These are phyloP conservation scores for Eunapius fragilis DNA, from an alignment of 37 sponge, comb jelly and placozoan species.

Conservation along the genomic window DNA sequence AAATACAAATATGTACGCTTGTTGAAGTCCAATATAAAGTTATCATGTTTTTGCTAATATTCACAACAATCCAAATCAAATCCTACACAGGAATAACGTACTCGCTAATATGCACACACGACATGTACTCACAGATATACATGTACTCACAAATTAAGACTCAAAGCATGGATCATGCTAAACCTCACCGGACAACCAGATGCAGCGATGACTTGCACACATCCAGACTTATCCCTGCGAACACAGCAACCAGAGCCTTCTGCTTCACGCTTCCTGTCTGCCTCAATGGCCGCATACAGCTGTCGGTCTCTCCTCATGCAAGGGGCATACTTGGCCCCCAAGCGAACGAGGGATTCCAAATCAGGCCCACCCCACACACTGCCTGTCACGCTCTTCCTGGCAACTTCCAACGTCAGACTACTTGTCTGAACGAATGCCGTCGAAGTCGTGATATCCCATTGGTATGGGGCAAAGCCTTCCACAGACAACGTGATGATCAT, in stretches of 20 bases:
- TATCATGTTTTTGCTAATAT: too few species aligned
- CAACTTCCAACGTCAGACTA: slow-evolving; percentile 37
- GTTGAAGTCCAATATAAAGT: too few species aligned
- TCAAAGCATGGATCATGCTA: too few species aligned
- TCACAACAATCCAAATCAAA: too few species aligned
- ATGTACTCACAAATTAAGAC: too few species aligned
- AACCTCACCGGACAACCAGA: slow-evolving; percentile 3
- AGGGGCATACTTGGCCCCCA: slow-evolving; percentile 86
- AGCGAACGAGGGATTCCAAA: slow-evolving; percentile 67
- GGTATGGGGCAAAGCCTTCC: slow-evolving; percentile 85
- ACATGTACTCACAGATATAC: too few species aligned
- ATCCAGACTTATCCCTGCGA: slow-evolving; percentile 61
- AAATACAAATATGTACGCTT: too few species aligned
- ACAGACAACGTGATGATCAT: slow-evolving; percentile 77
- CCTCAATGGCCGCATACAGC: slow-evolving; percentile 60
- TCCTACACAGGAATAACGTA: too few species aligned
- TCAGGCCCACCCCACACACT: slow-evolving; percentile 77
- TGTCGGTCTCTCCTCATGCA: slow-evolving; percentile 82
- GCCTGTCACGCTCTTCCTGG: slow-evolving; percentile 11
- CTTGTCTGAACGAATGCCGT: slow-evolving; percentile 27
- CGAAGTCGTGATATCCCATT: slow-evolving; percentile 42
- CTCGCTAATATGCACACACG: too few species aligned
- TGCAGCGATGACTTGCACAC: slow-evolving; percentile 51
- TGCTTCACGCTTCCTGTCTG: slow-evolving; percentile 55
- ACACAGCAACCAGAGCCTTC: slow-evolving; percentile 84